These are phyloP conservation scores for Drosophila serrata DNA, from an alignment of 1,140 invertebrate species.

Conservation along the genomic window DNA sequence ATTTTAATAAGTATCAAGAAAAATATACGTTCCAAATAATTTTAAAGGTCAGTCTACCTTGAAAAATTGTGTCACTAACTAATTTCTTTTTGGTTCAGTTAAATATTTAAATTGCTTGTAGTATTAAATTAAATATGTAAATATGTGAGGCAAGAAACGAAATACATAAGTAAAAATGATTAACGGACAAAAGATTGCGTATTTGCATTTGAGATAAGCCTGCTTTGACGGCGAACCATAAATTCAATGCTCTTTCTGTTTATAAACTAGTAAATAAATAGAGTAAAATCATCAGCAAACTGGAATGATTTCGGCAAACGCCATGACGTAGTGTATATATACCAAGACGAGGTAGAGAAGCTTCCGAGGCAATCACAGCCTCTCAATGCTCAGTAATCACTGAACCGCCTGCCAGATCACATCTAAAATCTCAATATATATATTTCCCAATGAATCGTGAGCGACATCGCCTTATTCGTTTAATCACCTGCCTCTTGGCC, in stretches of 20 bases:
- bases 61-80: neutral
- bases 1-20: too few relatives aligned
- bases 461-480: neutral
- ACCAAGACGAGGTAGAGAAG: neutral
- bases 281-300: neutral
- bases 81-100: neutral
- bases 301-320: neutral
- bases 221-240: too few relatives aligned
- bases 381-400: slow-evolving; percentile 19
- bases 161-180: neutral
- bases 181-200: neutral
- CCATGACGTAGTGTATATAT: neutral
- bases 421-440: neutral
- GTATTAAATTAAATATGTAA: slow-evolving; percentile 5
- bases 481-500: slow-evolving; percentile 7
- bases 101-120: slow-evolving; percentile 8
- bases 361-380: neutral
- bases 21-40: too few relatives aligned
- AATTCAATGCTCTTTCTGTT: neutral
- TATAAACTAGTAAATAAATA: neutral
- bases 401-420: slow-evolving; percentile 3
- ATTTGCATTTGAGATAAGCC: neutral
- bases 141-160: neutral
- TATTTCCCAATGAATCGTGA: slow-evolving; percentile 7
- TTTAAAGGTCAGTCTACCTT: neutral